A percentile compares a stretch with the other conserved stretches of the same genome.
Evolutionary conservation across 2,888 invertebrate species (phyloP).

Genomic region (Tortrix viridana): DNA sequence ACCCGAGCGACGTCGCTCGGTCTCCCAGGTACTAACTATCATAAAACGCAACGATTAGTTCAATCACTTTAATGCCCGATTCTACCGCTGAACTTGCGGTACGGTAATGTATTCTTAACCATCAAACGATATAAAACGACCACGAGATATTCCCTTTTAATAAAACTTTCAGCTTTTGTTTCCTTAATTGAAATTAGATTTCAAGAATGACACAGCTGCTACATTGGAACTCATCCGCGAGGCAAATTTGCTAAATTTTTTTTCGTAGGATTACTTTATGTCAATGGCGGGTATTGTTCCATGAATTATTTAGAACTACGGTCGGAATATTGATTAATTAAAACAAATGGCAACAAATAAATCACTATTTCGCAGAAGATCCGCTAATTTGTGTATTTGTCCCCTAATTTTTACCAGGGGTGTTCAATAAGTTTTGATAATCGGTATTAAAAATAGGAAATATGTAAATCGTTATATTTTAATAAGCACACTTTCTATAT

Average conservation of each 20-base stretch:
- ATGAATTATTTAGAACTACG: slow-evolving; percentile 23
- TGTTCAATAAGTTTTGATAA: no score
- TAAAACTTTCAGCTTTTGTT: slow-evolving; percentile 77
- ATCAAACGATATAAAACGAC: slow-evolving; percentile 55
- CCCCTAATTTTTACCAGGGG: no score
- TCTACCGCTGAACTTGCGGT: slow-evolving; percentile 15
- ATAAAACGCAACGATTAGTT: not conserved
- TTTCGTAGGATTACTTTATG: slow-evolving; percentile 33
- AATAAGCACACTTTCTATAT: no score
- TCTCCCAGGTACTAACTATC: no score
- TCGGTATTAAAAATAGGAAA: no score
- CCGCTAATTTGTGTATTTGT: no score
- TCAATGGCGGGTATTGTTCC: slow-evolving; percentile 24
- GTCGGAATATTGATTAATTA: not conserved
- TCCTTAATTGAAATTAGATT: slow-evolving; percentile 79
- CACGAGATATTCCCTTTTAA: slow-evolving; percentile 66
- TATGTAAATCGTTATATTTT: no score
- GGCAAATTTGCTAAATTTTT: slow-evolving; percentile 60
- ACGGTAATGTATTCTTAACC: slow-evolving; percentile 53
- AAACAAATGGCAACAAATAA: no score
- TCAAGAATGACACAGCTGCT: slow-evolving; percentile 76
- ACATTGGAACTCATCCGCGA: slow-evolving; percentile 56
- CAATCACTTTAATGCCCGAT: no score
- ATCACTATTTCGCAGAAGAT: no score
- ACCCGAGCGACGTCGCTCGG: no score